Base-by-base conservation (phyloP, 2,113 vertebrate species). In the sheep (Ovis aries) region DNA sequence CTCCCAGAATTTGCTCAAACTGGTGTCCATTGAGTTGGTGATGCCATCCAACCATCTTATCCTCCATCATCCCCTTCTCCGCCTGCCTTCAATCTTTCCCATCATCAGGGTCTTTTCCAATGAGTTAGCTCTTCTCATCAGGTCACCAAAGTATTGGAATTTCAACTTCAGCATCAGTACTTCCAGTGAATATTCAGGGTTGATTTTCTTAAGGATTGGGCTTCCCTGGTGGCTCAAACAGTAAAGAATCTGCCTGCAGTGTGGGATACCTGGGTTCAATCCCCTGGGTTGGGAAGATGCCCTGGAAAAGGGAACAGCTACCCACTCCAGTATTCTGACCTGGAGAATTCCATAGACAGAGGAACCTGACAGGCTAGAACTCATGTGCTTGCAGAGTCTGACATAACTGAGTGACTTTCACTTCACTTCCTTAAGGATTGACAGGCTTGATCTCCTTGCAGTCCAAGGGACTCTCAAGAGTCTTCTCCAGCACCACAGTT, bases 331-430 rank as follows among this genome's bases (percentile, higher is more conserved):
- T 67, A 19, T 10, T 67, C 64, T 36, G 17, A 9, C 33, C 33
- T 67, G 64, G 33, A 67, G 64, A 36, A 21, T 67, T 36, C 64
- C 64, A 67, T 36, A 36, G 64, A 67, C 64, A 67, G 64, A 67
- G 16, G 62, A 62, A 31, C 29, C 13, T 62, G 59, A 62, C 59
- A 62, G 59, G 59, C 59, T 62, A 62, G 29, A 67, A 36, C 33
- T 8, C 17, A 21, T 9, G 33, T 0, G 0, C 2, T 67, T 67
- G 8, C 64, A 36, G 64, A 67, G 33, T 10, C 64, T 0, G 0
- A 67, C 64, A 36, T 4, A n/a, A 36, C 64, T 10, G 64, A 67
- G 33, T 67, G 33, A 36, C 16, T 67, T 36, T 19, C 64, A 67
- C 33, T 67, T 67, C 64, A 67, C 33, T 67, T 67, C 64, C 33